phyloP scores from a whole-genome alignment of 1,140 invertebrate genomes.

The Drosophila ercepeae region DNA sequence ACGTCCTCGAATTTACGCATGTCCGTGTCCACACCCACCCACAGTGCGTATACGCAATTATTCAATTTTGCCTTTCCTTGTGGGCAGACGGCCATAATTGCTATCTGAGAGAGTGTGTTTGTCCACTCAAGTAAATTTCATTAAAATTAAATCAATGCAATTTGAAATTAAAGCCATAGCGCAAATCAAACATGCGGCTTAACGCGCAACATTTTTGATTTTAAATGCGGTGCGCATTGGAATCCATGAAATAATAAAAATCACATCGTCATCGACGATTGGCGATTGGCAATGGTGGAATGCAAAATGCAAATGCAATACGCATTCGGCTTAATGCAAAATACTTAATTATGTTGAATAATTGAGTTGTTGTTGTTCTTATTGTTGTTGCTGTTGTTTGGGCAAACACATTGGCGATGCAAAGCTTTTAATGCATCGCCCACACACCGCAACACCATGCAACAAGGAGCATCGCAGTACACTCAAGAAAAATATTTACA shows the following conservation, averaged over 20 bases:
- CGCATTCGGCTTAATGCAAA: slow-evolving; percentile 74
- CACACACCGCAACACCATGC: slow-evolving; percentile 51
- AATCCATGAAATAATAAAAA: slow-evolving; percentile 78
- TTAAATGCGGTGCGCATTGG: slow-evolving; percentile 72
- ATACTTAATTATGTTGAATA: slow-evolving; percentile 82
- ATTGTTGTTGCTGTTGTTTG: slow-evolving; percentile 46
- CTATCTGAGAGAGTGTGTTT: slow-evolving; percentile 19
- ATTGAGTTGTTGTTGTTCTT: slow-evolving; percentile 70
- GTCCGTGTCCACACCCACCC: background rate
- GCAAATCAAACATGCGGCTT: slow-evolving; percentile 74
- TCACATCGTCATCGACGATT: slow-evolving; percentile 43
- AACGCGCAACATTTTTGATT: slow-evolving; percentile 78
- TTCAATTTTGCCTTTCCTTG: slow-evolving; percentile 62
- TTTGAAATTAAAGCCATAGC: slow-evolving; percentile 76
- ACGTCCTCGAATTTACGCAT: slow-evolving; percentile 6
- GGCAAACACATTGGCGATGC: slow-evolving; percentile 76
- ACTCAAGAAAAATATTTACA: background rate
- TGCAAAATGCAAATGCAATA: slow-evolving; percentile 41
- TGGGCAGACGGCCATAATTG: slow-evolving; percentile 51
- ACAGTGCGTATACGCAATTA: slow-evolving; percentile 58
- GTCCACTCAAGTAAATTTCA: slow-evolving; percentile 70
- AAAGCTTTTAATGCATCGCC: slow-evolving; percentile 77
- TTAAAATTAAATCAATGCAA: slow-evolving; percentile 78
- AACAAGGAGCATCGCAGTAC: slow-evolving; percentile 3
- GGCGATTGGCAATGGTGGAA: background rate